Percentiles rank a stretch among this genome's conserved stretches.
phyloP scores from a whole-genome alignment of 1,140 invertebrate species.

The Platorchestia sp. region DNA sequence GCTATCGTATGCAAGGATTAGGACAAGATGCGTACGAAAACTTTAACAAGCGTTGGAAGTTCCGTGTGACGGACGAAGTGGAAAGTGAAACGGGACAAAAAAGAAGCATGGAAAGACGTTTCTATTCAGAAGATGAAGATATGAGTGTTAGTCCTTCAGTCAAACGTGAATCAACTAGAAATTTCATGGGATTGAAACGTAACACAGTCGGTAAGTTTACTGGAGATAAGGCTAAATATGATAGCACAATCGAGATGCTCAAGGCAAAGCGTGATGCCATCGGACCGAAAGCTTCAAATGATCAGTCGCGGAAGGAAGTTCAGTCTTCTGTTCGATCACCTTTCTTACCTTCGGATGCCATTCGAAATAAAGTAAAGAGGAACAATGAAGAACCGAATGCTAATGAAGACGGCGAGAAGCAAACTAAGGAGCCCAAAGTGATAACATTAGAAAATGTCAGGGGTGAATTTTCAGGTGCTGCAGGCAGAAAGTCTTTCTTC shows the following conservation, averaged over 20 bases:
- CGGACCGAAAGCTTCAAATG: neutral
- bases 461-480: neutral
- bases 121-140: conserved; percentile 33
- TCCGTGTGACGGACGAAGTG: neutral
- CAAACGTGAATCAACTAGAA: neutral
- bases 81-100: neutral
- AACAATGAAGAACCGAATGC: neutral
- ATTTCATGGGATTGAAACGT: conserved; percentile 10
- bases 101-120: neutral
- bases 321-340: neutral
- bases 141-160: conserved; percentile 28
- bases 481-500: neutral
- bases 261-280: conserved; percentile 27
- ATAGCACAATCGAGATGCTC: conserved; percentile 13
- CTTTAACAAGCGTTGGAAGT: neutral
- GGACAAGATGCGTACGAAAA: neutral
- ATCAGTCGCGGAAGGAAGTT: neutral
- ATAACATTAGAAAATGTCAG: conserved; percentile 19
- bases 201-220: neutral
- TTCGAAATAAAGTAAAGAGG: neutral
- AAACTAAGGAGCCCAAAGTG: neutral
- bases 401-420: neutral
- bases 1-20: neutral
- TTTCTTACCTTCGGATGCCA: conserved; percentile 23
- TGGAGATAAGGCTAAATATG: neutral